A percentile compares a stretch with the other conserved stretches of the same genome.
Evolutionary conservation across 2,888 invertebrate genomes (phyloP).

Genomic region (Lepidonotus clava): DNA sequence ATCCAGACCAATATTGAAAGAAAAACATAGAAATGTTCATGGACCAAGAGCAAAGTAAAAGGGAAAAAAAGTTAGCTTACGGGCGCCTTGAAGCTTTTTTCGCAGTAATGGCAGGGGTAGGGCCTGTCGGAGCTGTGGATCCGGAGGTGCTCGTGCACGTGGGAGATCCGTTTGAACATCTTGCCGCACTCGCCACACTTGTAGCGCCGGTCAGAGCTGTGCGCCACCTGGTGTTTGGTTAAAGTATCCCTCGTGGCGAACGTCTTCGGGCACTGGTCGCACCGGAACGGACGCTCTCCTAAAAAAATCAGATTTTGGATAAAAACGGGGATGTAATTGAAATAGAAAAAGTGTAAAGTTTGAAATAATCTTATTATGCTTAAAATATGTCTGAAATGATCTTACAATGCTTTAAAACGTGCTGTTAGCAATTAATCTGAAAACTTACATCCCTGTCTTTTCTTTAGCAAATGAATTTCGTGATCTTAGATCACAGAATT

Average conservation of each 20-base stretch:
- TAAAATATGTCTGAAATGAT: too few relatives aligned
- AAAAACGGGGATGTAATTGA: too few relatives aligned
- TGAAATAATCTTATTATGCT: too few relatives aligned
- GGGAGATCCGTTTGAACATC: conserved; percentile 78
- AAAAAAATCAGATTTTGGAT: background rate
- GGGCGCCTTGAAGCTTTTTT: conserved; percentile 76
- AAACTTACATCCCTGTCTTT: too few relatives aligned
- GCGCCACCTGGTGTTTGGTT: conserved; percentile 75
- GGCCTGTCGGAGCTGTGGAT: conserved; percentile 75
- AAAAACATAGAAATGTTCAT: too few relatives aligned
- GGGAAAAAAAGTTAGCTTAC: conserved; percentile 67
- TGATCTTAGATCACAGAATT: too few relatives aligned
- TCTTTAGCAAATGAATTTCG: too few relatives aligned
- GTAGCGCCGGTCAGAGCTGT: conserved; percentile 75
- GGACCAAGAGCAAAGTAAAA: background rate
- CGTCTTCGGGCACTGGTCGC: conserved; percentile 72
- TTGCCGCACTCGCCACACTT: conserved; percentile 80
- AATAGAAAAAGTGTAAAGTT: too few relatives aligned
- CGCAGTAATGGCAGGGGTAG: conserved; percentile 74
- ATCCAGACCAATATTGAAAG: too few relatives aligned
- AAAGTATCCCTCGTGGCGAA: conserved; percentile 76
- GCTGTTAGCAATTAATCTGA: too few relatives aligned
- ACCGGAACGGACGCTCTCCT: conserved; percentile 76
- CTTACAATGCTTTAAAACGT: too few relatives aligned
- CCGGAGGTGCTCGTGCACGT: conserved; percentile 77